Evolutionary conservation across 1,140 invertebrate species (phyloP).

Genomic region (Zaprionus nigranus): DNA sequence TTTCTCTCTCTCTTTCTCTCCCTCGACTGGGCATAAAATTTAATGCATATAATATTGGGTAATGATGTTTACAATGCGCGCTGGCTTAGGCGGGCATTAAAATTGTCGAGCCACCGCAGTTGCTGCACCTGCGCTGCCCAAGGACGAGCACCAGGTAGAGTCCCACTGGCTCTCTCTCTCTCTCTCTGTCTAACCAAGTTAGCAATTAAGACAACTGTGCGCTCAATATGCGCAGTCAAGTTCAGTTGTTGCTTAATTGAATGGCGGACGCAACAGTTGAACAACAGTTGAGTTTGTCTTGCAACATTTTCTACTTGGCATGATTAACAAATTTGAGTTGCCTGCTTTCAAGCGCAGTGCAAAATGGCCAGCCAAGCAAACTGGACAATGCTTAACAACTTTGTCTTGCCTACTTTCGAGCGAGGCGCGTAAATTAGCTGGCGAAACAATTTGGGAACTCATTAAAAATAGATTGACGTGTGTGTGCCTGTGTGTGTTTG

Average conservation of each 20-base stretch:
- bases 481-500: background rate
- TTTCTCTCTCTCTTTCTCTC: slow-evolving; percentile 38
- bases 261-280: slow-evolving; percentile 7
- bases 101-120: slow-evolving; percentile 74
- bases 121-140: slow-evolving; percentile 67
- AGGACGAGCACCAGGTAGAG: background rate
- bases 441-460: slow-evolving; percentile 76
- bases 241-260: slow-evolving; percentile 47
- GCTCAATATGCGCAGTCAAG: slow-evolving; percentile 43
- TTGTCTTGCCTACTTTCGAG: slow-evolving; percentile 32
- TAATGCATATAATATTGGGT: slow-evolving; percentile 85
- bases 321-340: background rate
- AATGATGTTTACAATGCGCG: slow-evolving; percentile 84
- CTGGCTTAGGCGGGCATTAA: slow-evolving; percentile 82
- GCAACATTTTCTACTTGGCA: too few species aligned
- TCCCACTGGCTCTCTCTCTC: background rate
- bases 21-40: slow-evolving; percentile 76
- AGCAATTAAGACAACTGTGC: slow-evolving; percentile 67
- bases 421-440: slow-evolving; percentile 47
- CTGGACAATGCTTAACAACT: slow-evolving; percentile 10
- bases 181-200: slow-evolving; percentile 52
- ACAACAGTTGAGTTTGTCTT: background rate
- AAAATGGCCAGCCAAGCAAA: background rate
- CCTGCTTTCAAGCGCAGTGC: background rate
- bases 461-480: slow-evolving; percentile 80